These are phyloP conservation scores for Lasioglossum oenotherae DNA, from an alignment of 2,888 invertebrate species.

Conservation along the genomic window DNA sequence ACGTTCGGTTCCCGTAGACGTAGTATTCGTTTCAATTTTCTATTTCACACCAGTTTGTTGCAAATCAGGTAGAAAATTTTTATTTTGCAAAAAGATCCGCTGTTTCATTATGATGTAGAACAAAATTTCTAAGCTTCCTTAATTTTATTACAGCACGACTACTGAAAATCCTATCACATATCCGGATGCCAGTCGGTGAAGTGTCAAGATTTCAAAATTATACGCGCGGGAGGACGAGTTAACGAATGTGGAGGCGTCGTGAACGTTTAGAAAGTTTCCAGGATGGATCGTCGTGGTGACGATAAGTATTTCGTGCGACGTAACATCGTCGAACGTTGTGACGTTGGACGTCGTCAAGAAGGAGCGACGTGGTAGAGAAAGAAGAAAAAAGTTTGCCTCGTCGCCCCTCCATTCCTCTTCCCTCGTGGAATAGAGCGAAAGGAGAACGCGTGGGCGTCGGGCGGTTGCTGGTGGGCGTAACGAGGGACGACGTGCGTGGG, in stretches of 20 bases:
- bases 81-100: too few species aligned
- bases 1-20: neutral
- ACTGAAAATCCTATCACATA: too few species aligned
- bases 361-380: neutral
- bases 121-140: too few species aligned
- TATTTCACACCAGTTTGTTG: too few species aligned
- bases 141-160: too few species aligned
- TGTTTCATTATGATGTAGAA: too few species aligned
- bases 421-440: neutral
- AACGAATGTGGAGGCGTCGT: neutral
- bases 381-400: constrained; percentile 29
- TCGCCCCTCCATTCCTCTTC: neutral
- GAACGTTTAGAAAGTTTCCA: neutral
- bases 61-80: too few species aligned
- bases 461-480: constrained; percentile 68
- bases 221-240: neutral
- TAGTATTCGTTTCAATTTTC: neutral
- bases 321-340: neutral
- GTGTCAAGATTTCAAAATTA: too few species aligned
- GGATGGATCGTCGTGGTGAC: neutral
- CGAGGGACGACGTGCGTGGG: constrained; percentile 66
- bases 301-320: constrained; percentile 45
- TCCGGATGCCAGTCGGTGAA: too few species aligned
- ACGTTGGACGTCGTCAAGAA: neutral
- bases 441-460: constrained; percentile 37